phyloP scores from a whole-genome alignment of 2,888 invertebrate genomes.

The Pterostichus madidus region DNA sequence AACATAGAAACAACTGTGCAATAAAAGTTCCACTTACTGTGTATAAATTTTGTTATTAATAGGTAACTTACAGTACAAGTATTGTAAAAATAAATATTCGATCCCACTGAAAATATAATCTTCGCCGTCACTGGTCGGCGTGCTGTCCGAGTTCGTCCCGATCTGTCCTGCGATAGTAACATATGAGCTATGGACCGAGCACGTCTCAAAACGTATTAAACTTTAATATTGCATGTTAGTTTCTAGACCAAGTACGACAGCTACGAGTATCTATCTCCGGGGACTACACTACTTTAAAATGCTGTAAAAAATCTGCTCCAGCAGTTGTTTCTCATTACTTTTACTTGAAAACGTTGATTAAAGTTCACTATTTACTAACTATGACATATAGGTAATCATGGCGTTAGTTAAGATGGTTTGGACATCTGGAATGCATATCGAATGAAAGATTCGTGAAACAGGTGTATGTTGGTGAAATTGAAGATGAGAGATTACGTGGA shows the following conservation, averaged over 20 bases:
- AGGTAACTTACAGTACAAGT: too few relatives aligned
- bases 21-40: too few relatives aligned
- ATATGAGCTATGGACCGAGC: constrained; percentile 60
- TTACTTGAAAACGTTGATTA: too few relatives aligned
- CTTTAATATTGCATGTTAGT: constrained; percentile 63
- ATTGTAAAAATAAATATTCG: too few relatives aligned
- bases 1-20: too few relatives aligned
- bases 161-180: constrained; percentile 1
- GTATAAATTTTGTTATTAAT: too few relatives aligned
- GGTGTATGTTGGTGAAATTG: too few relatives aligned
- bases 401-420: neutral
- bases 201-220: constrained; percentile 64
- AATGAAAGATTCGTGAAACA: too few relatives aligned
- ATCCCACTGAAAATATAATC: too few relatives aligned
- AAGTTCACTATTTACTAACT: too few relatives aligned
- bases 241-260: constrained; percentile 28
- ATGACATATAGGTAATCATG: neutral
- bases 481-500: constrained; percentile 18
- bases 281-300: constrained; percentile 35
- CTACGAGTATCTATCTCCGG: constrained; percentile 9
- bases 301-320: constrained; percentile 29
- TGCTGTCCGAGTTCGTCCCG: neutral
- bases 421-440: neutral
- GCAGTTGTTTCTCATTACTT: neutral
- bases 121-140: too few relatives aligned